Percentiles rank a stretch among this genome's conserved stretches.
These are phyloP conservation scores for Tachina grossa DNA, from an alignment of 2,888 invertebrate genomes.

Conservation along the genomic window DNA sequence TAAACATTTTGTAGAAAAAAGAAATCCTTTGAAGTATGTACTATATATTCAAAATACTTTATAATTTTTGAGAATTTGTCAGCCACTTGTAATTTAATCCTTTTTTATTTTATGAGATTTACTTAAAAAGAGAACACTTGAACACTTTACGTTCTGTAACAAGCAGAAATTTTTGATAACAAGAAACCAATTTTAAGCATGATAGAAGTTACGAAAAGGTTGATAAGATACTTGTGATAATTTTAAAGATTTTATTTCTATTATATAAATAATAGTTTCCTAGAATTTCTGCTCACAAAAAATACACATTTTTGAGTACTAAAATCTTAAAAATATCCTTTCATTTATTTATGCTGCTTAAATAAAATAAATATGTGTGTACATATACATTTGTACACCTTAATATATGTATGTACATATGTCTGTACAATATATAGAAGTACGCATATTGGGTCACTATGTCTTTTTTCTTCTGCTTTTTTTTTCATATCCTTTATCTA, in stretches of 20 bases:
- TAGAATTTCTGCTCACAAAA: neutral
- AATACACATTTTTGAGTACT: neutral
- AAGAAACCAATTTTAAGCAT: conserved; percentile 30
- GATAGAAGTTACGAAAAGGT: conserved; percentile 17
- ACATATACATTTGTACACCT: no score
- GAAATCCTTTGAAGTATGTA: conserved; percentile 11
- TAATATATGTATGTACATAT: no score
- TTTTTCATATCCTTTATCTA: conserved; percentile 36
- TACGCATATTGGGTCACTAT: conserved; percentile 50
- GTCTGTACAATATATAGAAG: no score
- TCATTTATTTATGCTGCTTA: no score
- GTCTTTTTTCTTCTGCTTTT: conserved; percentile 17
- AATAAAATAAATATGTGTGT: no score
- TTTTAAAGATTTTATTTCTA: neutral
- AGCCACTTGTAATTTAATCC: conserved; percentile 53
- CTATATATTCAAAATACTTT: conserved; percentile 44
- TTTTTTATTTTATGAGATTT: conserved; percentile 53
- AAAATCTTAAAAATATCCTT: neutral
- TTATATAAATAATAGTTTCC: conserved; percentile 3
- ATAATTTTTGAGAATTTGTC: conserved; percentile 31
- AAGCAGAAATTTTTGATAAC: conserved; percentile 38
- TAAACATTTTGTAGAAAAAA: neutral
- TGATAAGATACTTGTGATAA: neutral
- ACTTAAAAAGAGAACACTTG: conserved; percentile 24
- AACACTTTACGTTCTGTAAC: conserved; percentile 3